Conservation (phyloP, 2,113 vertebrate species). For the Stictonetta naevosa region DNA sequence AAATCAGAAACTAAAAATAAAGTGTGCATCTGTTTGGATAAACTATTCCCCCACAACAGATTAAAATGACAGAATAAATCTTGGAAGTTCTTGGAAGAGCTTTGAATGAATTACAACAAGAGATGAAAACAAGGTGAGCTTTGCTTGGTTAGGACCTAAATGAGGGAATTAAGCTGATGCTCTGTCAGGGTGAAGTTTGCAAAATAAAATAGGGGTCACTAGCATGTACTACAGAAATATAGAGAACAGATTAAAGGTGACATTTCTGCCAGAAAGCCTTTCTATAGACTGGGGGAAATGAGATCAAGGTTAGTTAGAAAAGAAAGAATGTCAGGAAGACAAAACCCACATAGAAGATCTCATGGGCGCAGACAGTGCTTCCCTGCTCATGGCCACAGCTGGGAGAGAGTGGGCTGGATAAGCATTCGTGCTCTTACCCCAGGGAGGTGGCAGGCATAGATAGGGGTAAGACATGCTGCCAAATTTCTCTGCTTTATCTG, state of each 20-base stretch:
- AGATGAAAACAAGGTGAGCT: conserved; percentile 51
- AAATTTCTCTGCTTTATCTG: not conserved
- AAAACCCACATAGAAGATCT: not conserved
- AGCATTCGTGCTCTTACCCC: not conserved
- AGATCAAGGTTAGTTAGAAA: not conserved
- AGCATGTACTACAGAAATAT: not conserved
- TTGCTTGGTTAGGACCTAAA: conserved; percentile 36
- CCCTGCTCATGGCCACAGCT: not conserved
- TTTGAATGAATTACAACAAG: conserved; percentile 43
- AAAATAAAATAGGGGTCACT: conserved; percentile 27
- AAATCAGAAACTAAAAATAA: conserved; percentile 59
- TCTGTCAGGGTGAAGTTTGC: not conserved
- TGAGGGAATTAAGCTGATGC: not conserved
- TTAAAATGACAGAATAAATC: conserved; percentile 62
- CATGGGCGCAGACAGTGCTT: not conserved
- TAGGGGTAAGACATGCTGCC: not conserved
- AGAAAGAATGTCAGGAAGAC: not conserved
- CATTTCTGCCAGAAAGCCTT: conserved; percentile 6
- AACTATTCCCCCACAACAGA: conserved; percentile 39
- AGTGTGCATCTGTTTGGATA: conserved; percentile 11
- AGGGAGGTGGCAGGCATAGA: not conserved
- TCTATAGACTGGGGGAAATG: not conserved
- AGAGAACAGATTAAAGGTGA: conserved; percentile 28
- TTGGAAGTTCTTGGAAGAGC: conserved; percentile 5
- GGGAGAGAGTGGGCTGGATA: not conserved